A percentile compares a stretch with the other conserved stretches of the same genome.
phyloP scores from a whole-genome alignment of 2,797 vertebrate species.

The Schizopygopsis malacanthus region DNA sequence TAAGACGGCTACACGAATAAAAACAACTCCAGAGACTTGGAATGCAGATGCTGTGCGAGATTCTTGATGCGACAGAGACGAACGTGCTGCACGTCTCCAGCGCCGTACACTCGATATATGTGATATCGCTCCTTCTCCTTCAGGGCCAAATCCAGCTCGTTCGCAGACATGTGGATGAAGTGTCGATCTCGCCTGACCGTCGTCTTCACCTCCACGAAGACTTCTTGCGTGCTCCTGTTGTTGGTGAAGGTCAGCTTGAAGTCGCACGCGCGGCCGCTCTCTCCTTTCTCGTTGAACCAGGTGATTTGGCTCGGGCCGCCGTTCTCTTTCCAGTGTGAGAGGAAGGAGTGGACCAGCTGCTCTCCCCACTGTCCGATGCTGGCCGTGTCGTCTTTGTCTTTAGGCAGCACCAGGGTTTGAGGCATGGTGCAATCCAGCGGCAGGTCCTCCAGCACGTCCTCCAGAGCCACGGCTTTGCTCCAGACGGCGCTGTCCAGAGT shows the following conservation, averaged over 20 bases:
- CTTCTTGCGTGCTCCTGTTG: constrained; percentile 1
- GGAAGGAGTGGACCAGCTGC: constrained; percentile 79
- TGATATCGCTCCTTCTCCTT: constrained; percentile 77
- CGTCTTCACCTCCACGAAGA: constrained; percentile 82
- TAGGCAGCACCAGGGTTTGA: constrained; percentile 67
- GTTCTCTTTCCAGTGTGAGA: constrained; percentile 76
- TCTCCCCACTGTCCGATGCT: constrained; percentile 81
- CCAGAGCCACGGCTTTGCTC: constrained; percentile 62
- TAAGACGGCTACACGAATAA: constrained; percentile 72
- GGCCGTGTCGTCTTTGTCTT: constrained; percentile 63
- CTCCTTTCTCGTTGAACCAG: constrained; percentile 78
- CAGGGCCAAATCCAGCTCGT: constrained; percentile 81
- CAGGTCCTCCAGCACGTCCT: constrained; percentile 77
- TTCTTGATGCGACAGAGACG: constrained; percentile 80
- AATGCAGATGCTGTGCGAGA: constrained; percentile 81
- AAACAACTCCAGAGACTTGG: constrained; percentile 77
- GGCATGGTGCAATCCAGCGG: constrained; percentile 72
- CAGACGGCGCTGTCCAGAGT: constrained; percentile 73
- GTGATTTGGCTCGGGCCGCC: constrained; percentile 65
- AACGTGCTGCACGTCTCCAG: constrained; percentile 72
- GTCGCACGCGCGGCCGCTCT: constrained; percentile 80
- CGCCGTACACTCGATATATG: constrained; percentile 78
- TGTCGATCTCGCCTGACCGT: constrained; percentile 76
- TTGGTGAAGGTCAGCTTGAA: constrained; percentile 72
- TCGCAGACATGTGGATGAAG: constrained; percentile 79